phyloP scores from a whole-genome alignment of 2,888 invertebrate genomes.

The Vandiemenella viatica region DNA sequence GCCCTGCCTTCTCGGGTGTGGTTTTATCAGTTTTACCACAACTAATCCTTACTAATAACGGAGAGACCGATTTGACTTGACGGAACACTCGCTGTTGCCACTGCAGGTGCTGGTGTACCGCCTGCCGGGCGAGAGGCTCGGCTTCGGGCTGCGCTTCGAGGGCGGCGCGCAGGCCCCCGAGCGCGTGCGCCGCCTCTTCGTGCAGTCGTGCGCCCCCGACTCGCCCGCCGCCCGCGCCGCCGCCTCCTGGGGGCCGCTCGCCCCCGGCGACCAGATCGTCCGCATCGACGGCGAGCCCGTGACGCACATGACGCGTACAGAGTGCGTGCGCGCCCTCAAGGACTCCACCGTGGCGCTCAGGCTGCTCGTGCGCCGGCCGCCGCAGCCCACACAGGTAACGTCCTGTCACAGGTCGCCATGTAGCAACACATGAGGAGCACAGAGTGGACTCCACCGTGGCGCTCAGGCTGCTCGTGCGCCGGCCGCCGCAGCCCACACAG shows the following conservation, averaged over 20 bases:
- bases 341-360: conserved; percentile 72
- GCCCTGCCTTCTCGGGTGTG: no score
- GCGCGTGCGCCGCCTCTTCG: conserved; percentile 64
- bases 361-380: conserved; percentile 52
- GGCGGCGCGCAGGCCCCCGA: conserved; percentile 73
- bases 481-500: conserved; percentile 42
- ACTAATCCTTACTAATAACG: no score
- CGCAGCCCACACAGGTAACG: conserved; percentile 38
- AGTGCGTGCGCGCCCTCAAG: conserved; percentile 71
- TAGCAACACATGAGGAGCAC: conserved; percentile 72
- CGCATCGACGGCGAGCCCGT: conserved; percentile 71
- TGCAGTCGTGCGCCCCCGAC: conserved; percentile 75
- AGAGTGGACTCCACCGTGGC: conserved; percentile 75
- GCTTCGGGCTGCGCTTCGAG: conserved; percentile 83
- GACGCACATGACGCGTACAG: conserved; percentile 65
- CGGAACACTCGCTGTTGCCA: no score
- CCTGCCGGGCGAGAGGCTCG: conserved; percentile 76
- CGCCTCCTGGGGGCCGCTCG: conserved; percentile 68
- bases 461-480: conserved; percentile 56
- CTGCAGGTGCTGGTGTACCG: conserved; percentile 66
- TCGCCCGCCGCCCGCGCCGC: conserved; percentile 75
- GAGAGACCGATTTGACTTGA: no score
- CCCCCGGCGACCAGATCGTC: conserved; percentile 62
- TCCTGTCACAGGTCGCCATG: conserved; percentile 4
- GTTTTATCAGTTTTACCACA: no score